A percentile compares a stretch with the other conserved stretches of the same genome.
Conservation (phyloP, 2,888 invertebrate genomes). For the Ophraella communa region DNA sequence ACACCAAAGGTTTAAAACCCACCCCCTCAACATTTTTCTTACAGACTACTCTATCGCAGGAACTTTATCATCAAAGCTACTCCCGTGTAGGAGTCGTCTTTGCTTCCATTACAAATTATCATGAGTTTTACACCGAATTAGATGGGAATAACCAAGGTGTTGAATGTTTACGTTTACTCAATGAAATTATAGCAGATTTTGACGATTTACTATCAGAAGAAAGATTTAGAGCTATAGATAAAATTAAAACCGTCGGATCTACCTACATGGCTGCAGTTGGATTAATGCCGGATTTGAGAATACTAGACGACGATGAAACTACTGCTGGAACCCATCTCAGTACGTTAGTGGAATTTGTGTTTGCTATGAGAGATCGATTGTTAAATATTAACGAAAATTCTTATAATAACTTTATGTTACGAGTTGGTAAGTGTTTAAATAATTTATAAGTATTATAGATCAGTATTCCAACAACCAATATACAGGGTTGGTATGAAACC, state of each 20-base stretch:
- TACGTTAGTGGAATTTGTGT: slow-evolving; percentile 87
- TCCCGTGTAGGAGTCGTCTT: slow-evolving; percentile 89
- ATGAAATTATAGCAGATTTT: slow-evolving; percentile 93
- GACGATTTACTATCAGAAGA: slow-evolving; percentile 90
- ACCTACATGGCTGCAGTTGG: slow-evolving; percentile 95
- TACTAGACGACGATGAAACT: slow-evolving; percentile 71
- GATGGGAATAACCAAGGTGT: slow-evolving; percentile 92
- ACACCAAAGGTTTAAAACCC: slow-evolving; percentile 39
- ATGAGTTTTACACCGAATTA: slow-evolving; percentile 92
- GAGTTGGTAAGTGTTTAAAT: slow-evolving; percentile 83
- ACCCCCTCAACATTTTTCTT: slow-evolving; percentile 46
- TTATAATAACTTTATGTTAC: slow-evolving; percentile 89
- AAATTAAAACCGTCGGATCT: slow-evolving; percentile 92
- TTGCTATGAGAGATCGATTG: slow-evolving; percentile 85
- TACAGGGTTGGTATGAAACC: too few species aligned
- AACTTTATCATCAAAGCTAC: slow-evolving; percentile 92
- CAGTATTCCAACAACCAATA: too few species aligned
- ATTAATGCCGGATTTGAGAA: slow-evolving; percentile 80
- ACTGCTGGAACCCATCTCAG: slow-evolving; percentile 74
- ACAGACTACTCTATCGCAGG: slow-evolving; percentile 73
- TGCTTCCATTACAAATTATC: slow-evolving; percentile 92
- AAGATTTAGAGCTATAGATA: slow-evolving; percentile 85
- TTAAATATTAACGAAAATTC: slow-evolving; percentile 90
- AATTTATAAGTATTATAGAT: too few species aligned
- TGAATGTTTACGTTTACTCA: slow-evolving; percentile 85